These are phyloP conservation scores for Microplitis manilae DNA, from an alignment of 2,888 invertebrate genomes.

Conservation along the genomic window DNA sequence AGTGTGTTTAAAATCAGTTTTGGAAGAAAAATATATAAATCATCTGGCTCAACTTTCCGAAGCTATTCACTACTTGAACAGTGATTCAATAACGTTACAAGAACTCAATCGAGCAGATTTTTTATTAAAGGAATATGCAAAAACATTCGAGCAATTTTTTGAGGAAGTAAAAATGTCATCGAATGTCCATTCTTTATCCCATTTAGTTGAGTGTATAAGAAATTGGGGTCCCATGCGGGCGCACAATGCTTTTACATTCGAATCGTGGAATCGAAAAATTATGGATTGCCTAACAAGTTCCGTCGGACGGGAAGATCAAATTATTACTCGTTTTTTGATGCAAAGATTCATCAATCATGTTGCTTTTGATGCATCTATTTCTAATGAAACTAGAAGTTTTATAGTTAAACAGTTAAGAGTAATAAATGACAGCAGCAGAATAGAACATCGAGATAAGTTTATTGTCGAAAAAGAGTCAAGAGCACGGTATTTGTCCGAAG, in stretches of 20 bases:
- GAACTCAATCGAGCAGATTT: conserved; percentile 17
- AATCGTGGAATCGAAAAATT: conserved; percentile 42
- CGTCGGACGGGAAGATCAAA: not conserved
- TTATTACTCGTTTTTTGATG: conserved; percentile 21
- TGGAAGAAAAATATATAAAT: too few species aligned
- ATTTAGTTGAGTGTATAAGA: conserved; percentile 30
- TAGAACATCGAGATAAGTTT: not conserved
- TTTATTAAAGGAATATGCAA: conserved; percentile 20
- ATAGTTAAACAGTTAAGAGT: not conserved
- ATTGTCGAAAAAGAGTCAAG: not conserved
- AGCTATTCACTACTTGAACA: too few species aligned
- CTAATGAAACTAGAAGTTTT: not conserved
- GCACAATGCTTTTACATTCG: conserved; percentile 36
- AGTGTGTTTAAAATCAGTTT: conserved; percentile 3
- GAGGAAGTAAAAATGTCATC: conserved; percentile 36
- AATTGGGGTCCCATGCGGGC: conserved; percentile 42
- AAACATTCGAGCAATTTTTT: conserved; percentile 31
- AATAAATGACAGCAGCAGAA: not conserved
- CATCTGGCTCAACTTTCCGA: too few species aligned
- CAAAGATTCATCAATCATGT: conserved; percentile 4
- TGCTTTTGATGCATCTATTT: conserved; percentile 1
- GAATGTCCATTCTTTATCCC: conserved; percentile 38
- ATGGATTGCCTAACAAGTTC: conserved; percentile 19
- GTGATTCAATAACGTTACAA: too few species aligned
- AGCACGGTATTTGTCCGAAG: not conserved